phyloP scores from a whole-genome alignment of 2,888 invertebrate genomes.

The Aleiodes alternator region DNA sequence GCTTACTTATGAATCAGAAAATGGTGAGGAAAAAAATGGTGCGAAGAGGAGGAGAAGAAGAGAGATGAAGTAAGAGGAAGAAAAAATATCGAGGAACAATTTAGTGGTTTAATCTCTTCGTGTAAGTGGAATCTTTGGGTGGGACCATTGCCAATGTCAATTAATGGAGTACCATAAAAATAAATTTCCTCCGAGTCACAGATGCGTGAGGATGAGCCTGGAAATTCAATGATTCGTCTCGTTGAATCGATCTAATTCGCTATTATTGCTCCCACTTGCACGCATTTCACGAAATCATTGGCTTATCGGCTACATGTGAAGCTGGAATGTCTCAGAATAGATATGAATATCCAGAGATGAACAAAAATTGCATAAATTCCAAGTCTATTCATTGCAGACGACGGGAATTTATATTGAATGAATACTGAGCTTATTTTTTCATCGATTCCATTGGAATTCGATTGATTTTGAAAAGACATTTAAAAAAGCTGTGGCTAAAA shows the following conservation, averaged over 20 bases:
- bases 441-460: too few relatives aligned
- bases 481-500: too few relatives aligned
- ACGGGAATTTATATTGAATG: too few relatives aligned
- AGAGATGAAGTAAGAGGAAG: neutral
- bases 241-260: slow-evolving; percentile 13
- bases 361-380: too few relatives aligned
- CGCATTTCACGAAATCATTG: neutral
- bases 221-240: slow-evolving; percentile 30
- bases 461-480: too few relatives aligned
- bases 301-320: neutral
- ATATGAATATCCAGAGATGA: too few relatives aligned
- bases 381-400: too few relatives aligned
- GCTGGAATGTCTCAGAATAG: neutral
- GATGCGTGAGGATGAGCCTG: neutral
- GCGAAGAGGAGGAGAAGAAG: neutral
- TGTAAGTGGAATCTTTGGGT: neutral
- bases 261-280: neutral
- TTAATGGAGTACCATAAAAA: slow-evolving; percentile 13
- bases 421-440: too few relatives aligned
- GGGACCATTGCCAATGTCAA: neutral
- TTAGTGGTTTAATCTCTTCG: neutral
- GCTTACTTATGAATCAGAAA: neutral
- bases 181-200: slow-evolving; percentile 24
- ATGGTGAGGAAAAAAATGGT: neutral
- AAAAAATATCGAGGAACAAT: neutral